Evolutionary conservation across 2,888 invertebrate genomes (phyloP).

Genomic region (Plebejus argus): DNA sequence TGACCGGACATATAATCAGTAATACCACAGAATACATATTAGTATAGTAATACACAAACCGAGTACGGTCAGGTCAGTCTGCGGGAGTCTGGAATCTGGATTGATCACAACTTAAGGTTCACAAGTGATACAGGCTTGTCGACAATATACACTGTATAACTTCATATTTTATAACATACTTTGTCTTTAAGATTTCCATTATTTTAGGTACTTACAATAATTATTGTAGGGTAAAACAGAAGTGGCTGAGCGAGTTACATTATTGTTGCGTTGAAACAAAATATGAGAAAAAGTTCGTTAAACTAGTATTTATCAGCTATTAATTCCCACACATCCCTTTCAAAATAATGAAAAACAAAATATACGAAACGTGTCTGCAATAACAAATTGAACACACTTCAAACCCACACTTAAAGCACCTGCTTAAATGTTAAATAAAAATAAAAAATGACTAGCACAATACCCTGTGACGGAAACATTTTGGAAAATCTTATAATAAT

Average conservation of each 20-base stretch:
- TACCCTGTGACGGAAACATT: constrained; percentile 11
- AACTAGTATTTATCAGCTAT: background rate
- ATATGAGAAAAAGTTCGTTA: background rate
- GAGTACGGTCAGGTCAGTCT: no score
- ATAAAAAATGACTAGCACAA: constrained; percentile 12
- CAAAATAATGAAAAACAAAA: background rate
- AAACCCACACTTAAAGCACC: background rate
- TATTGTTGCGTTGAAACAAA: background rate
- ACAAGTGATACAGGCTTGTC: background rate
- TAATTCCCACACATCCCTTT: background rate
- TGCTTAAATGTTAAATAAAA: background rate
- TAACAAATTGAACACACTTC: background rate
- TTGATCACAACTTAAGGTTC: background rate
- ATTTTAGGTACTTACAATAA: background rate
- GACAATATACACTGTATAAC: no score
- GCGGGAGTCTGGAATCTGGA: no score
- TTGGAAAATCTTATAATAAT: background rate
- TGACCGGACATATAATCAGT: no score
- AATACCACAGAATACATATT: no score
- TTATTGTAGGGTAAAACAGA: background rate
- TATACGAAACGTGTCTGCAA: background rate
- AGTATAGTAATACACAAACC: no score
- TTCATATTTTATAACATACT: background rate
- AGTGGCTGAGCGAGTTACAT: background rate
- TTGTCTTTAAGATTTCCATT: background rate